Evolutionary conservation across 2,113 vertebrate genomes (phyloP).

Genomic region (Microcebus jonahi): DNA sequence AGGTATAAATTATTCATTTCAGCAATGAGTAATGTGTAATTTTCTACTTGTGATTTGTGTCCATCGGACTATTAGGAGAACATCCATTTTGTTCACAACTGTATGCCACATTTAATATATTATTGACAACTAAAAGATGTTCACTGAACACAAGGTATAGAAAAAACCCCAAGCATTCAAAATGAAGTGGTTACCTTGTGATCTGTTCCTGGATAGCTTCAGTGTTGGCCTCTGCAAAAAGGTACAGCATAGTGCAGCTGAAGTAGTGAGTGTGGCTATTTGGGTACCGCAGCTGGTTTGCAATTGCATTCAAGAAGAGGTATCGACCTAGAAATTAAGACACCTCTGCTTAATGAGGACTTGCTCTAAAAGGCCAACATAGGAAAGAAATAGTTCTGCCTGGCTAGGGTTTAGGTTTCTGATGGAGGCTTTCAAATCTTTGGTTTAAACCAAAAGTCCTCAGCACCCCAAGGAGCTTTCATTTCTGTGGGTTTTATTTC

Average conservation of each 20-base stretch:
- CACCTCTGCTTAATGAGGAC: neutral
- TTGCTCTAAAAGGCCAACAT: neutral
- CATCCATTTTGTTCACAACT: neutral
- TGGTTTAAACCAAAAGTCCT: neutral
- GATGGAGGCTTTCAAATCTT: neutral
- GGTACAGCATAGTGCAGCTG: conserved; percentile 99
- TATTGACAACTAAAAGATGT: neutral
- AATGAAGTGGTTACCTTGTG: conserved; percentile 88
- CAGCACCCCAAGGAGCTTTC: neutral
- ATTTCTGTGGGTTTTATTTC: neutral
- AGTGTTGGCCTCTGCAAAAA: conserved; percentile 98
- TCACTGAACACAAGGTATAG: neutral
- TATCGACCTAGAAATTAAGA: conserved; percentile 90
- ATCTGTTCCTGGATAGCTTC: conserved; percentile 99
- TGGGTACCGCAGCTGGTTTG: conserved; percentile 98
- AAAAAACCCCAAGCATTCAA: neutral
- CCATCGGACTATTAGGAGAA: neutral
- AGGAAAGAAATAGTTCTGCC: neutral
- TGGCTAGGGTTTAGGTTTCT: neutral
- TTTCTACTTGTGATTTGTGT: neutral
- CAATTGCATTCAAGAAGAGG: conserved; percentile 98
- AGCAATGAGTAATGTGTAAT: neutral
- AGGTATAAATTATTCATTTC: neutral
- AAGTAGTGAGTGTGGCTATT: conserved; percentile 99
- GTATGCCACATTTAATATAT: neutral